A percentile compares a stretch with the other conserved stretches of the same genome.
Conservation (phyloP, 2,797 vertebrate species). For the Epinephelus malabaricus region DNA sequence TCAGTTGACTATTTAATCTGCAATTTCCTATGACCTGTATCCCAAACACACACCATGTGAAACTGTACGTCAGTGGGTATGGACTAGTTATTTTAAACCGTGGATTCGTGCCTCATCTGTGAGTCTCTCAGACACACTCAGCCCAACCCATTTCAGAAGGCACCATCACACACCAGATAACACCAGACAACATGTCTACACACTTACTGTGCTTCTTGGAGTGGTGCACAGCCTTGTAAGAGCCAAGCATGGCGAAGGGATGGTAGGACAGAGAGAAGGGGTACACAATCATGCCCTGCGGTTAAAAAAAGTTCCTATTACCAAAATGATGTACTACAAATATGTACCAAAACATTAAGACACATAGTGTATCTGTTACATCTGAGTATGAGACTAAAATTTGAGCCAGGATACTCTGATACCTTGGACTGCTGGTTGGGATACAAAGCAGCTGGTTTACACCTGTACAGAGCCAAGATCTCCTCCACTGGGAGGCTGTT, state of each 20-base stretch:
- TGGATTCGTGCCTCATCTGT: too few relatives aligned
- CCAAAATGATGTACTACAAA: not conserved
- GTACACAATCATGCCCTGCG: conserved; percentile 80
- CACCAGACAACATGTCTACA: not conserved
- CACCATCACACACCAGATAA: too few relatives aligned
- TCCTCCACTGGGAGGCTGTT: conserved; percentile 89
- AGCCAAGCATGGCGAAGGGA: conserved; percentile 90
- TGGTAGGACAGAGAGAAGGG: conserved; percentile 88
- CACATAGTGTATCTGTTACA: not conserved
- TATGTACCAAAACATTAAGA: not conserved
- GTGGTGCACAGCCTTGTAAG: conserved; percentile 87
- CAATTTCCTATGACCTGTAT: too few relatives aligned
- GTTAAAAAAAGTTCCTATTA: not conserved
- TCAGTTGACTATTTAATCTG: too few relatives aligned
- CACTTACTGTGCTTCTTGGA: conserved; percentile 87
- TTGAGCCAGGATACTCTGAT: conserved; percentile 14
- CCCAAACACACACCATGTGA: too few relatives aligned
- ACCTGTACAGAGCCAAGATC: conserved; percentile 89
- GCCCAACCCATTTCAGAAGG: too few relatives aligned
- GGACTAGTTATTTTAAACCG: too few relatives aligned
- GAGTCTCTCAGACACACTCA: too few relatives aligned
- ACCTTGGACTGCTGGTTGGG: conserved; percentile 83
- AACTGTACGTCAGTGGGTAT: too few relatives aligned
- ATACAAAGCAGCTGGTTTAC: conserved; percentile 76
- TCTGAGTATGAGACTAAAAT: not conserved